Evolutionary conservation across 2,797 vertebrate species (phyloP).

Genomic region (Florisuga fusca): DNA sequence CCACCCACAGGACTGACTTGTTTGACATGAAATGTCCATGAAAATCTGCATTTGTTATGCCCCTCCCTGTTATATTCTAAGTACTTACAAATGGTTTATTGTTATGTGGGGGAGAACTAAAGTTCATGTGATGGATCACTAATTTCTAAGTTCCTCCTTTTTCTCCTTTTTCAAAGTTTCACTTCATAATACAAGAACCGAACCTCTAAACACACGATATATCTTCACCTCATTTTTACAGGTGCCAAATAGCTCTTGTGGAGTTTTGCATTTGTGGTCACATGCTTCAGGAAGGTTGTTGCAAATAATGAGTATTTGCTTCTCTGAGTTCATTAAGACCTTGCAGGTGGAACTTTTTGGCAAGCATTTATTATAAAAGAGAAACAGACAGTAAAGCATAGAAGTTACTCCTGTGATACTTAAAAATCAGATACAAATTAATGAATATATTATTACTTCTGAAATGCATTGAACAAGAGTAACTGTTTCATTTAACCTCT

Average conservation of each 20-base stretch:
- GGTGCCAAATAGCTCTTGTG: not conserved
- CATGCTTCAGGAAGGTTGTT: not conserved
- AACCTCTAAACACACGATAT: not conserved
- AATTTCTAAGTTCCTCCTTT: not conserved
- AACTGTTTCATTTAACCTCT: not conserved
- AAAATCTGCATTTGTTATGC: not conserved
- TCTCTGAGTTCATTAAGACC: not conserved
- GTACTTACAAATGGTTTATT: not conserved
- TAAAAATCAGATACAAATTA: not conserved
- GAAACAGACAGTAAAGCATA: not conserved
- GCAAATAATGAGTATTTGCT: not conserved
- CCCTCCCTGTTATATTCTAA: not conserved
- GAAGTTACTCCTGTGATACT: not conserved
- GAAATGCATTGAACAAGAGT: not conserved
- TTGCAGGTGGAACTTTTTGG: not conserved
- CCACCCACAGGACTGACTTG: not conserved
- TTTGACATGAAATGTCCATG: not conserved
- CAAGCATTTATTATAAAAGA: not conserved
- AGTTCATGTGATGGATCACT: not conserved
- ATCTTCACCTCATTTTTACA: slow-evolving; percentile 4
- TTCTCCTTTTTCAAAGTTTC: not conserved
- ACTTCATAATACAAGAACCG: not conserved
- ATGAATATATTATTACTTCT: not conserved
- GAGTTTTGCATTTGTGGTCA: not conserved
- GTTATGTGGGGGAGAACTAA: not conserved